Evolutionary conservation across 2,797 vertebrate genomes (phyloP).

Genomic region (Chelon auratus): DNA sequence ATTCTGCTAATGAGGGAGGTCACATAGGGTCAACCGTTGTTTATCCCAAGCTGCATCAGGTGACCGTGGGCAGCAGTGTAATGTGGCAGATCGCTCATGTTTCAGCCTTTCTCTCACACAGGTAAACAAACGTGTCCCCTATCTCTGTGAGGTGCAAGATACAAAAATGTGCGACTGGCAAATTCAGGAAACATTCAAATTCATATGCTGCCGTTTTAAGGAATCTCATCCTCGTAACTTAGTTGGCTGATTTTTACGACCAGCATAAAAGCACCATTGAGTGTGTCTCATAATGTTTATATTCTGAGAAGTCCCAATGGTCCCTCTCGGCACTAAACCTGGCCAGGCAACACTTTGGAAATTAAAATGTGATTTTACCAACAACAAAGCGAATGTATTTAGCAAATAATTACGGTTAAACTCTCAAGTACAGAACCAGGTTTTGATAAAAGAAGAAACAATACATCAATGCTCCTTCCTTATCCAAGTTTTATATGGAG

Average conservation of each 20-base stretch:
- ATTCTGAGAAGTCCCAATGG: conserved; percentile 65
- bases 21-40: conserved; percentile 63
- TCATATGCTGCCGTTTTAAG: conserved; percentile 57
- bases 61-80: conserved; percentile 37
- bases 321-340: conserved; percentile 46
- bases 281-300: conserved; percentile 75
- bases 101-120: conserved; percentile 9
- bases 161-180: not conserved
- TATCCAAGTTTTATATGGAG: conserved; percentile 51
- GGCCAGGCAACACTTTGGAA: conserved; percentile 51
- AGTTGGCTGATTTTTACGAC: conserved; percentile 66
- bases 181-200: conserved; percentile 48
- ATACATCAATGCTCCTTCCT: conserved; percentile 50
- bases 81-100: conserved; percentile 27
- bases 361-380: conserved; percentile 51
- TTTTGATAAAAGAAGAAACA: conserved; percentile 59
- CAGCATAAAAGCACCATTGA: conserved; percentile 58
- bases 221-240: conserved; percentile 65
- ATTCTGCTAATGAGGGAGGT: conserved; percentile 78
- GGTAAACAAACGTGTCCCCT: not conserved
- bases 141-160: conserved; percentile 16
- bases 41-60: conserved; percentile 59
- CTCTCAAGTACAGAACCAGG: conserved; percentile 52
- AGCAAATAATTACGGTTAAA: conserved; percentile 58
- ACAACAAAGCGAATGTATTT: conserved; percentile 39